Base-by-base conservation (phyloP, 2,797 vertebrate species). In the Sebastes baramenuke region DNA sequence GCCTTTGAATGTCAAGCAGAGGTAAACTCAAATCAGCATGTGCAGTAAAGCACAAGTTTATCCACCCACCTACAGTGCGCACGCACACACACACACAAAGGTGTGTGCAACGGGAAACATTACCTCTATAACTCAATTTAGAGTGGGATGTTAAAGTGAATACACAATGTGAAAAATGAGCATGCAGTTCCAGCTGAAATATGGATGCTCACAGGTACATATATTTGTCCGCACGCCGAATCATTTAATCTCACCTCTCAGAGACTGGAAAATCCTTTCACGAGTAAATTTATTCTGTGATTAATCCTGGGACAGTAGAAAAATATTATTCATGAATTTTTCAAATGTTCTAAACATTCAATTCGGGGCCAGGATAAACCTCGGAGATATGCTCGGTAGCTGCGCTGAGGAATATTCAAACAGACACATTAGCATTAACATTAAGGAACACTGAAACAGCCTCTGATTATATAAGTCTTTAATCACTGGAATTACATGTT, bases 221-320 rank as follows among this genome's bases (percentile, higher is more conserved):
- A 93, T 90, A 94, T 94, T 94, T 93, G 88, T 94, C 91, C 90
- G 87, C 81, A 86, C 42, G 69, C 86, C 81, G 87, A 92, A 93
- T 95, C 93, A 91, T 91, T 95, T 94, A 91, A 95, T 94, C 90
- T 93, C 83, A 83, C 81, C 87, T 90, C 86, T 91, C 88, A 82
- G 86, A 90, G 70, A 79, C 80, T 75, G 65, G 73, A 85, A 86
- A 88, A 91, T 84, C 83, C 77, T 87, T 87, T 79, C 75, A 79
- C 80, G 74, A 81, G 80, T 84, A 85, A 91, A 93, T 95, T 89
- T 89, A 92, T 90, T 91, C 88, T 77, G 84, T 87, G 91, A 93
- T 92, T 88, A 92, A 94, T 91, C 85, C 84, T 49, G 68, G 42
- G 86, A 90, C 77, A 72, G 84, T 67, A 80, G 46, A 79, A 85